Evolutionary conservation across 2,113 vertebrate species (phyloP).

Genomic region (Spizaetus ornatus): DNA sequence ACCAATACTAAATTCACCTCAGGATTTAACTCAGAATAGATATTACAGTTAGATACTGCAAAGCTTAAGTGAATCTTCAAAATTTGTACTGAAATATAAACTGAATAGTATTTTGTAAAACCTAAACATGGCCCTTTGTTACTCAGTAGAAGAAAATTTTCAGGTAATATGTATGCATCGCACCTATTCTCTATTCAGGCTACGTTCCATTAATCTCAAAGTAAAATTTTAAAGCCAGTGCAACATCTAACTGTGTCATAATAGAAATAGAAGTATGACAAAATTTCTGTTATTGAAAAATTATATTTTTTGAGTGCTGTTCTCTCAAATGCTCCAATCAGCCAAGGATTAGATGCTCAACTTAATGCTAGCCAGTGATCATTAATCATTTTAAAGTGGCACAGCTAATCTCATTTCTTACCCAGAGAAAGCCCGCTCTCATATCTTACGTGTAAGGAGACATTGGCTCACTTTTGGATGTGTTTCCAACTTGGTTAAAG

Average conservation of each 20-base stretch:
- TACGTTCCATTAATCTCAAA: not conserved
- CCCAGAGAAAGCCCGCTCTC: not conserved
- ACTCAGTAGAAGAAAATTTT: not conserved
- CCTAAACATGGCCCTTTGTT: not conserved
- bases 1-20: not conserved
- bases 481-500: not conserved
- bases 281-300: not conserved
- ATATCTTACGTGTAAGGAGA: not conserved
- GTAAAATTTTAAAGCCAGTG: not conserved
- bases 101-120: not conserved
- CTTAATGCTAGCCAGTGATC: not conserved
- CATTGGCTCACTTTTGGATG: not conserved
- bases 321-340: conserved; percentile 21
- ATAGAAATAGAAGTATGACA: not conserved
- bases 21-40: not conserved
- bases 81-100: not conserved
- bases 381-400: conserved; percentile 25
- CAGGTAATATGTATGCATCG: not conserved
- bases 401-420: not conserved
- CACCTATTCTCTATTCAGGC: not conserved
- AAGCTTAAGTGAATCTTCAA: not conserved
- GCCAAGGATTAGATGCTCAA: not conserved
- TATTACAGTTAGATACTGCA: not conserved
- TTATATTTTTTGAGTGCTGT: not conserved
- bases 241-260: not conserved